Percentiles rank a stretch among this genome's conserved stretches.
These are phyloP conservation scores for Dicyrtomina minuta DNA, from an alignment of 2,888 invertebrate species.

Conservation along the genomic window DNA sequence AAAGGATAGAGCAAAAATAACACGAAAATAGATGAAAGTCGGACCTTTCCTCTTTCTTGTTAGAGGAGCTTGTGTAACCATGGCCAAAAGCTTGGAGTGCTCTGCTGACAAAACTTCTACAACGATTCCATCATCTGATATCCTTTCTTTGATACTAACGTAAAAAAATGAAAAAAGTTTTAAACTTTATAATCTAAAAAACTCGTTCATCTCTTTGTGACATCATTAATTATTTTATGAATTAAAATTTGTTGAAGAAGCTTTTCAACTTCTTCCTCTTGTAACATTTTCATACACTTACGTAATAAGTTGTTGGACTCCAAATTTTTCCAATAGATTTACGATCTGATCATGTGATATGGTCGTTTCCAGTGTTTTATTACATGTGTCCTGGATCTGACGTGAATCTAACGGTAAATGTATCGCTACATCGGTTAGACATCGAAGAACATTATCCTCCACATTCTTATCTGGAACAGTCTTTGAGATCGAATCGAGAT, in stretches of 20 bases:
- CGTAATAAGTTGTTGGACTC: conserved; percentile 72
- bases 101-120: conserved; percentile 63
- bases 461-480: conserved; percentile 62
- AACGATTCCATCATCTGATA: conserved; percentile 58
- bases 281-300: conserved; percentile 51
- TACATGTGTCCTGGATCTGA: conserved; percentile 64
- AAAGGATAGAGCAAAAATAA: neutral
- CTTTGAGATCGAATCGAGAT: conserved; percentile 40
- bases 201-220: neutral
- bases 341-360: conserved; percentile 67
- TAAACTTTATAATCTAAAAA: neutral
- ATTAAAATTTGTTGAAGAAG: too few relatives aligned
- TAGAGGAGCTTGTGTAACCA: conserved; percentile 56
- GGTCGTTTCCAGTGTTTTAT: conserved; percentile 59
- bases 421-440: conserved; percentile 69
- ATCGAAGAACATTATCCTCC: conserved; percentile 67
- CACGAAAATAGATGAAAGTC: neutral
- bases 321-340: conserved; percentile 74
- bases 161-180: conserved; percentile 27
- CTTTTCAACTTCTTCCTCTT: neutral
- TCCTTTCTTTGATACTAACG: conserved; percentile 59
- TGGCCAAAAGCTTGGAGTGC: conserved; percentile 63
- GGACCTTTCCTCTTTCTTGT: conserved; percentile 57
- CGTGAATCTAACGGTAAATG: conserved; percentile 71
- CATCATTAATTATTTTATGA: too few relatives aligned